Conservation (phyloP, 2,113 vertebrate genomes). For the Zingel zingel region DNA sequence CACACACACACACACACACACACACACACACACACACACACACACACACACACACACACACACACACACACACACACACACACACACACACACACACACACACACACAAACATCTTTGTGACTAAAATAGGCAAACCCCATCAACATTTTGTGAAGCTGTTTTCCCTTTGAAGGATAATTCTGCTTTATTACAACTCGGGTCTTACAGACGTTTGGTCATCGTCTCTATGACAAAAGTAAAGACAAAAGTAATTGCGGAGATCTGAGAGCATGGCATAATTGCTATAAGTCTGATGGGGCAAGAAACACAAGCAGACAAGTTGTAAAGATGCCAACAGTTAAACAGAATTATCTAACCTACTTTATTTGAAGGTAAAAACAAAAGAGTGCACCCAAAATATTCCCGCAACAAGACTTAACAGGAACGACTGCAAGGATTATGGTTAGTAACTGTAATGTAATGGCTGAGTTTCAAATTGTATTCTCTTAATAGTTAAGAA, state of each 20-base stretch:
- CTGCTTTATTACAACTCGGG: background rate
- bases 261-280: background rate
- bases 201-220: background rate
- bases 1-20: constrained; percentile 19
- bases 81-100: constrained; percentile 1
- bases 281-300: background rate
- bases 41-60: background rate
- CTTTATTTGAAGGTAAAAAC: background rate
- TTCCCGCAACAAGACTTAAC: background rate
- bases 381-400: background rate
- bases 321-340: background rate
- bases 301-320: constrained; percentile 1
- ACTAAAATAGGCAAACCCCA: constrained; percentile 20
- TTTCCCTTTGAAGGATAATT: constrained; percentile 26
- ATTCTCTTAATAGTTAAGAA: background rate
- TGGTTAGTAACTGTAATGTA: background rate
- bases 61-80: constrained; percentile 8
- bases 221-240: background rate
- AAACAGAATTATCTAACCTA: background rate
- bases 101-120: constrained; percentile 20
- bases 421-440: too few relatives aligned
- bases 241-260: background rate
- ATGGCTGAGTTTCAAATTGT: constrained; percentile 2
- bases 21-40: too few relatives aligned
- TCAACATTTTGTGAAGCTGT: constrained; percentile 11